A percentile compares a stretch with the other conserved stretches of the same genome.
Evolutionary conservation across 2,113 vertebrate species (phyloP).

Genomic region (Peromyscus maniculatus): DNA sequence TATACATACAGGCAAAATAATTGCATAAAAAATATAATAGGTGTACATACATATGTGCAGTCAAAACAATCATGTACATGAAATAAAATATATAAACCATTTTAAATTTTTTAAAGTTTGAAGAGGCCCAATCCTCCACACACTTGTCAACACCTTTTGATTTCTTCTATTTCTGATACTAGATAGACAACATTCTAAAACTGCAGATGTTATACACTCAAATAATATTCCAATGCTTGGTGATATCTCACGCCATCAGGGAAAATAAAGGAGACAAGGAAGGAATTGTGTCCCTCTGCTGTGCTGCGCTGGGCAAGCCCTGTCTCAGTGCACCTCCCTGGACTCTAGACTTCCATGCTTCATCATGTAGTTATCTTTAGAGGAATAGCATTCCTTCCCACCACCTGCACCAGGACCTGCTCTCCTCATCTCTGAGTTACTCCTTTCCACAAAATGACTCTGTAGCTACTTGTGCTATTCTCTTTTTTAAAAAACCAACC

Average conservation of each 20-base stretch:
- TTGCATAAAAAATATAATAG: neutral
- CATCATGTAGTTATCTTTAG: neutral
- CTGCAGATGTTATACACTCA: neutral
- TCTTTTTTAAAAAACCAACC: neutral
- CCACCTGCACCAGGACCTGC: neutral
- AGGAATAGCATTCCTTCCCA: neutral
- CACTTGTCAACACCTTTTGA: neutral
- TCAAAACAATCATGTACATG: neutral
- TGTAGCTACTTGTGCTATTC: too few relatives aligned
- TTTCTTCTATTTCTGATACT: neutral
- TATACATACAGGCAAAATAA: neutral
- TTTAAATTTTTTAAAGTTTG: neutral
- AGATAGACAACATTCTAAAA: neutral
- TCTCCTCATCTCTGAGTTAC: neutral
- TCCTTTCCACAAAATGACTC: neutral
- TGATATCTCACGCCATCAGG: neutral
- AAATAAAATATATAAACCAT: neutral
- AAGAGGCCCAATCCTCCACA: neutral
- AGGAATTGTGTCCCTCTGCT: neutral
- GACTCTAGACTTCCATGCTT: neutral
- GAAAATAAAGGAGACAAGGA: neutral
- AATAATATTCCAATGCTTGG: neutral
- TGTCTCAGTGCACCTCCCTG: neutral
- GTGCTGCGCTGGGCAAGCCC: neutral
- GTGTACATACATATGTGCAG: neutral